Conservation (phyloP, 2,113 vertebrate genomes). For the Microtus richardsoni region DNA sequence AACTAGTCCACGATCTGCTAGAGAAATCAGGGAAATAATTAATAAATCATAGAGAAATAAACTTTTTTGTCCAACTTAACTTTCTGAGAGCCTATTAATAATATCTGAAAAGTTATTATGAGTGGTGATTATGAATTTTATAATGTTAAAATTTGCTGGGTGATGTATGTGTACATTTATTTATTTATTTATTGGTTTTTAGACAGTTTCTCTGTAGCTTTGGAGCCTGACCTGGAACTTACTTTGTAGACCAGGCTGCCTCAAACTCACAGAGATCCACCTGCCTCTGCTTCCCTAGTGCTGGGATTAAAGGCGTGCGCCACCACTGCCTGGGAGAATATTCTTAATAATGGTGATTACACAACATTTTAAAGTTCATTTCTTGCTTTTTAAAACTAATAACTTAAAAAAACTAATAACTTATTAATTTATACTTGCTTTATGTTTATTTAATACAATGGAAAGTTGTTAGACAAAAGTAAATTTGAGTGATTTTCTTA, state of each 20-base stretch:
- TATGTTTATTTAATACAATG: background rate
- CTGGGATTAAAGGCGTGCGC: too few species aligned
- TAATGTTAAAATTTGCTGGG: background rate
- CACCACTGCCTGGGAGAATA: background rate
- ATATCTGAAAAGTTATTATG: slow-evolving; percentile 17
- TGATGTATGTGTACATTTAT: background rate
- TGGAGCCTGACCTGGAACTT: too few species aligned
- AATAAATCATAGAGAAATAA: background rate
- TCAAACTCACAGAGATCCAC: too few species aligned
- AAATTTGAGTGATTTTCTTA: background rate
- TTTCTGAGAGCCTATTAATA: slow-evolving; percentile 30
- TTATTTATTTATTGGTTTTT: too few species aligned
- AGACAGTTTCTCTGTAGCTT: too few species aligned
- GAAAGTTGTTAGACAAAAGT: background rate
- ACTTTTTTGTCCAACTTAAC: background rate
- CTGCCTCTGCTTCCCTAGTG: too few species aligned
- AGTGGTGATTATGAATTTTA: background rate
- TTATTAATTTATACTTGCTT: background rate
- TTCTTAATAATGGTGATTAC: background rate
- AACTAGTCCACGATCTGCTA: background rate
- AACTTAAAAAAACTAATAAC: background rate
- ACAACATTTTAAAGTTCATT: background rate
- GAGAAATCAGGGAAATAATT: background rate
- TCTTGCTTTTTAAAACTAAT: background rate
- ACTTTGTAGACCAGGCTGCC: too few species aligned